Percentiles rank a stretch among this genome's conserved stretches.
phyloP scores from a whole-genome alignment of 2,113 vertebrate species.

The Siniperca knerii region DNA sequence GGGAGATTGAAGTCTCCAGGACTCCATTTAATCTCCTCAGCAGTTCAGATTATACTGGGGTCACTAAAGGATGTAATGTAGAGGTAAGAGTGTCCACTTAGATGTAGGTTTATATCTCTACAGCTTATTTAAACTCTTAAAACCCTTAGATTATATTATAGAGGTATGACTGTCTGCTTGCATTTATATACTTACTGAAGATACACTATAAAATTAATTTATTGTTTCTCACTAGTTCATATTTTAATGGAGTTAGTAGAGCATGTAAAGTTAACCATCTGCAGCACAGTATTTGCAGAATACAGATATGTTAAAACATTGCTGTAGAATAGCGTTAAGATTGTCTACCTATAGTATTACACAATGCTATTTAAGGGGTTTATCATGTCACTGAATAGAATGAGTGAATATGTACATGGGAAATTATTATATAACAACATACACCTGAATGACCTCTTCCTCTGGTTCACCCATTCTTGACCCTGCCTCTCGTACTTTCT shows the following conservation, averaged over 20 bases:
- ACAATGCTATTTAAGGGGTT: neutral
- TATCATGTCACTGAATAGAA: neutral
- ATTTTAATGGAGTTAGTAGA: neutral
- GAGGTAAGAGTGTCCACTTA: conserved; percentile 84
- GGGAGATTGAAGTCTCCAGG: conserved; percentile 96
- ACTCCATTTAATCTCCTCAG: conserved; percentile 95
- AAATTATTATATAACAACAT: neutral
- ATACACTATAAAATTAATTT: neutral
- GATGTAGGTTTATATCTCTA: neutral
- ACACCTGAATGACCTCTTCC: conserved; percentile 1
- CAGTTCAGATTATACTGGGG: conserved; percentile 93
- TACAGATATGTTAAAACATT: neutral
- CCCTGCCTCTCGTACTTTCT: neutral
- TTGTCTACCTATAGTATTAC: neutral
- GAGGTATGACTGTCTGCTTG: neutral
- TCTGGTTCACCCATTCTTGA: neutral
- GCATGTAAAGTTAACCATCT: neutral
- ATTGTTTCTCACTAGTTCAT: neutral
- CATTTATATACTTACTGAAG: neutral
- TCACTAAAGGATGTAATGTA: conserved; percentile 94
- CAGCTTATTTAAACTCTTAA: neutral
- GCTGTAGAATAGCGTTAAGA: neutral
- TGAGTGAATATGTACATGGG: neutral
- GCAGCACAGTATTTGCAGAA: neutral
- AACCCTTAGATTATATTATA: neutral